Evolutionary conservation across 2,888 invertebrate species (phyloP), one percentile per base, ranked within the genome.

Genomic region (Rotaria magnacalcarata): DNA sequence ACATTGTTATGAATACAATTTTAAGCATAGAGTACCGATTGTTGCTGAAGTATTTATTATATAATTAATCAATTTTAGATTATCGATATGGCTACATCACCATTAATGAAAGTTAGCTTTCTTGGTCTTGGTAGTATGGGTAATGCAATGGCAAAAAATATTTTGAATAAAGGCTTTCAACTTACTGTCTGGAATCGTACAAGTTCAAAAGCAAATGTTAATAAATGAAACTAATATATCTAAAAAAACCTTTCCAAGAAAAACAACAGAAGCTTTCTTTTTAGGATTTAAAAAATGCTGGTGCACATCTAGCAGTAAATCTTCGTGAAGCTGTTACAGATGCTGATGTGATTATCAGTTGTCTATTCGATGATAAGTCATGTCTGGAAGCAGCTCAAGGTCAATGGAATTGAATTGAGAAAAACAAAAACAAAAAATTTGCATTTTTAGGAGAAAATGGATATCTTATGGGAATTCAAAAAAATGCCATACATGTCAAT

Each of bases 301-400:
- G 80, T 80, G 80, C 80, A n/a, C 24, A 34, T 21, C 19, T 24
- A 80, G 80, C 47, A 47, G 24, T n/a, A n/a, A 47, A 2, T 80
- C 41, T 47, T n/a, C 43, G 24, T 2, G 80, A 80, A 47, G 80
- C 80, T 47, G 80, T 47, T 11, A 2, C 7, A 7, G 16, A 80
- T 80, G 80, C 80, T 47, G 80, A 80, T 80, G 34, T 80, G 11
- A 80, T 80, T n/a, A 19, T 80, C 1, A 80, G 80, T 47, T 80
- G 80, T 80, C n/a, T 80, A 80, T 80, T 21, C 19, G 47, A 80
- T 80, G 80, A 80, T n/a, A 80, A 80, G 47, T 43, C 80, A 80
- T 43, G 43, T 43, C n/a, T 80, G 14, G 80, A 80, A 4, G 10
- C 47, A n/a, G 80, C 47, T 47, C 43, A 80, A 43, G 80, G 80